phyloP scores from a whole-genome alignment of 2,888 invertebrate genomes.

The Dolomedes plantarius region DNA sequence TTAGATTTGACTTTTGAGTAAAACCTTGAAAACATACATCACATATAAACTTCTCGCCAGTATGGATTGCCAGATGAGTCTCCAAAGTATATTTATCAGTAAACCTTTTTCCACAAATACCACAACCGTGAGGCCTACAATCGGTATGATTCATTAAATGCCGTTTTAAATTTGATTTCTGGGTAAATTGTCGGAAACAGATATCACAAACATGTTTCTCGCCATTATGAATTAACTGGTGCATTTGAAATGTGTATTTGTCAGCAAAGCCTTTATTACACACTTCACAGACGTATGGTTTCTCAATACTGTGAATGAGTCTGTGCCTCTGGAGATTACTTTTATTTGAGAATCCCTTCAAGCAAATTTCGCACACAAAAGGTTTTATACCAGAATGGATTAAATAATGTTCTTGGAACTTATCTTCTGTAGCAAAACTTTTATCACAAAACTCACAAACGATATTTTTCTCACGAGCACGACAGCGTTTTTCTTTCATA shows the following conservation, averaged over 20 bases:
- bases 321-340: conserved; percentile 59
- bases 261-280: conserved; percentile 60
- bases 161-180: conserved; percentile 61
- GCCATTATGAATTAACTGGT: conserved; percentile 44
- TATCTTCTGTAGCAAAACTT: conserved; percentile 50
- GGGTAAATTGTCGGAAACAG: conserved; percentile 53
- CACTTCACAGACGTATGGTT: conserved; percentile 45
- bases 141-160: conserved; percentile 57
- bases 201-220: conserved; percentile 65
- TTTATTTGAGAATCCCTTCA: conserved; percentile 60
- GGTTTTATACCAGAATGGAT: conserved; percentile 62
- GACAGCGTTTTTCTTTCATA: conserved; percentile 12
- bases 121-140: conserved; percentile 56
- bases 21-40: conserved; percentile 63
- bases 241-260: conserved; percentile 62
- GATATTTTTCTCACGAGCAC: conserved; percentile 32
- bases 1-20: conserved; percentile 61
- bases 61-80: conserved; percentile 57
- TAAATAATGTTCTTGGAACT: conserved; percentile 64
- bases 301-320: conserved; percentile 49
- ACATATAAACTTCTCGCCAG: conserved; percentile 56
- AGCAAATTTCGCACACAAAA: conserved; percentile 49
- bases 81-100: conserved; percentile 60
- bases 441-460: conserved; percentile 54
- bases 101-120: conserved; percentile 57